Conservation (phyloP, 2,113 vertebrate species). For the Tragelaphus imberbis region DNA sequence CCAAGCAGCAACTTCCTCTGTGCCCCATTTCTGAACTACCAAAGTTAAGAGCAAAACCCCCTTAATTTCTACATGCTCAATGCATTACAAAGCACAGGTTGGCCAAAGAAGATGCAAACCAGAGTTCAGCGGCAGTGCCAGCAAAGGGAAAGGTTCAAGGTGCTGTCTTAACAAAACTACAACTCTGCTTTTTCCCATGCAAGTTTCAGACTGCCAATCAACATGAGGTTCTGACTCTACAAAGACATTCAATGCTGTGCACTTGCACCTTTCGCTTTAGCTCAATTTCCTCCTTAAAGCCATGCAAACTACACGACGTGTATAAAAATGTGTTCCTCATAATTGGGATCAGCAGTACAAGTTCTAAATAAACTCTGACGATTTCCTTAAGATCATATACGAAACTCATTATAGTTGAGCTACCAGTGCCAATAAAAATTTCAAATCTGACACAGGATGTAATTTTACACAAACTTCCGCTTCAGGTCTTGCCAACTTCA, state of each 20-base stretch:
- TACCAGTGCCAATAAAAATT: constrained; percentile 51
- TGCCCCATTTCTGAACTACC: constrained; percentile 99
- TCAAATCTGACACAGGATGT: constrained; percentile 49
- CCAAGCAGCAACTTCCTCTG: constrained; percentile 99
- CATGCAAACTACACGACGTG: neutral
- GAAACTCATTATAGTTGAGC: constrained; percentile 37
- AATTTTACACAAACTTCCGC: neutral
- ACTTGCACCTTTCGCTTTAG: constrained; percentile 74
- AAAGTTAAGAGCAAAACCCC: constrained; percentile 96
- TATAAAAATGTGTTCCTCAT: constrained; percentile 40
- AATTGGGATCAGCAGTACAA: constrained; percentile 60
- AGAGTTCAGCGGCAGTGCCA: constrained; percentile 83
- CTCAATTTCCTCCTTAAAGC: constrained; percentile 61
- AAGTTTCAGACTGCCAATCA: constrained; percentile 75
- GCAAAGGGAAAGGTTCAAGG: constrained; percentile 81
- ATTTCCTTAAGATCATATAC: constrained; percentile 40
- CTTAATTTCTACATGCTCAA: constrained; percentile 90
- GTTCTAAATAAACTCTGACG: constrained; percentile 39
- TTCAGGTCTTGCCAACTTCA: constrained; percentile 60
- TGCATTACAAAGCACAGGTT: constrained; percentile 88
- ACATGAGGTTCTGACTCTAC: constrained; percentile 60
- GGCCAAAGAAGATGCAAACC: constrained; percentile 84
- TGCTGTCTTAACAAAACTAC: constrained; percentile 65
- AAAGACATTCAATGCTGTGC: constrained; percentile 69
- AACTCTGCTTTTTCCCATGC: constrained; percentile 79